Evolutionary conservation across 30 jellyfish, hydroid and myxozoan genomes (phyloP), one percentile per base, ranked within the genome.

Genomic region (Pelagia noctiluca): DNA sequence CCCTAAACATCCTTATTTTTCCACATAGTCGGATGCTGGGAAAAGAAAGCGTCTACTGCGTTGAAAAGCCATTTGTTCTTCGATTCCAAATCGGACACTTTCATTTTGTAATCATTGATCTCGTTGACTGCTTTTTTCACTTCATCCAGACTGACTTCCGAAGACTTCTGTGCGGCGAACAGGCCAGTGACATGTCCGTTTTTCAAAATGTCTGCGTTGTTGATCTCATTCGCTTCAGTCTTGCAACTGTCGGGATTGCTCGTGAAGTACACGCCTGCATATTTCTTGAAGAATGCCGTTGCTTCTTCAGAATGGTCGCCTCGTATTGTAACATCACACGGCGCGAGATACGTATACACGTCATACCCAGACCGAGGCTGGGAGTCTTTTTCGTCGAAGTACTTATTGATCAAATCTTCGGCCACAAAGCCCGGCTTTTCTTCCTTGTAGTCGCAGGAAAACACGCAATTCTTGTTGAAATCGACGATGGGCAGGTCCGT

Each of bases 21-120:
- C n/a, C n/a, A n/a, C n/a, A n/a, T n/a, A n/a, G n/a, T n/a, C n/a
- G 82, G 82, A 48, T 79, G 84, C 61, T 80, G 90, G 23, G 48
- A 76, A 64, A 80, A 31, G 77, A 65, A 80, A 1, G 64, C 79
- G n/a, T 67, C 83, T 0, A 50, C 83, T 50, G 90, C 82, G 2
- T 65, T 80, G 63, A 36, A 79, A 57, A 79, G 32, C 83, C 83
- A 63, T 38, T 63, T 67, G 30, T 64, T 60, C n/a, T 36, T 78
- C 0, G 46, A 29, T 64, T 78, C 24, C 11, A 79, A 31, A 25
- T 78, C 82, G 2, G 90, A 63, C 21, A 64, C 63, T 19, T 18
- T 23, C 19, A 36, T 32, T 37, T 63, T 63, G 23, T 34, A 50
- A 7, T 67, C 72, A 33, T 26, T 38, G 7, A 79, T 37, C 7